Evolutionary conservation across 2,888 invertebrate genomes (phyloP), one percentile per base, ranked within the genome.

Genomic region (Caenorhabditis imperialis): DNA sequence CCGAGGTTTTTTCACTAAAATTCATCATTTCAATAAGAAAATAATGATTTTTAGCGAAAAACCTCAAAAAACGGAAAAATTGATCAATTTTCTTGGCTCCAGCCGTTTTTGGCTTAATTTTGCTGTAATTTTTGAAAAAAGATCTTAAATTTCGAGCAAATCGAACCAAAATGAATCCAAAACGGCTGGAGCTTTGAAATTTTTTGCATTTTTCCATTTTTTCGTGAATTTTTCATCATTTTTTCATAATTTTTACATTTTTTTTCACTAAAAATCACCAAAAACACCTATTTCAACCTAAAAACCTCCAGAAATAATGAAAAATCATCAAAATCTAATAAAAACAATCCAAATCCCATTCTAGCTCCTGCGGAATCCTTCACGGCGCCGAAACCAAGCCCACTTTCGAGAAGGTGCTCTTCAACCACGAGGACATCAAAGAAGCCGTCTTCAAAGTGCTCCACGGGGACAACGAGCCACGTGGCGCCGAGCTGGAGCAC

Each of bases 381-480:
- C 50, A 57, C 22, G 75, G 75, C 20, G 50, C 37, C 30, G 60
- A 53, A 6, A 35, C 50, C 2, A 62, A 70, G 14, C 74, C 60
- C 35, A 77, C 69, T 20, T 50, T 61, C 58, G 61, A 71, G 12
- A 72, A 75, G 22, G 38, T 75, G 4, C 42, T 70, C 3, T 76
- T 69, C 65, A 74, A 75, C 63, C 53, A 65, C n/a, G 69, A 75
- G 16, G 73, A 77, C 47, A 77, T 79, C 5, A 70, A 70, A 40
- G 62, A 62, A 12, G 71, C 78, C 3, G 81, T 77, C 20, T 79
- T 51, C 57, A 67, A 58, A 25, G 77, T 65, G 12, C 73, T 81
- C 7, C 81, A 81, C 33, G 61, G 53, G n/a, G 69, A 55, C 18
- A 61, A 73, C 18, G 35, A 50, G 2, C 50, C 61, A 18, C 50